Percentiles rank a stretch among this genome's conserved stretches.
These are phyloP conservation scores for Rhineura floridana DNA, from an alignment of 2,113 vertebrate genomes.

Conservation along the genomic window DNA sequence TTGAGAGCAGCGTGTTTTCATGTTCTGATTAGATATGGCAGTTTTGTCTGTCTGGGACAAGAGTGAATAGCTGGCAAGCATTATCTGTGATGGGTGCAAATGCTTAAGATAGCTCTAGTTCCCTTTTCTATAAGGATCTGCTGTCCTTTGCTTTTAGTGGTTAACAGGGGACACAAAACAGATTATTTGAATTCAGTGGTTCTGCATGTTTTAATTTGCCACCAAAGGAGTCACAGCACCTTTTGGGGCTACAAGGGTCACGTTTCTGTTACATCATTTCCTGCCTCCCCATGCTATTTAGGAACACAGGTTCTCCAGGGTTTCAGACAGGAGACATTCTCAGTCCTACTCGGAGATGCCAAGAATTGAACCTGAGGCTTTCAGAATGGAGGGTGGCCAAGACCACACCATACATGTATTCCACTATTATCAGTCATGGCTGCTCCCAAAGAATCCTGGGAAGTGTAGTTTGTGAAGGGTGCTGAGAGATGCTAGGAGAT, in stretches of 20 bases:
- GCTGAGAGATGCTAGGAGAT: no score
- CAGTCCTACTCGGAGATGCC: no score
- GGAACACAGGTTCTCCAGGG: no score
- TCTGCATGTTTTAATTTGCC: background rate
- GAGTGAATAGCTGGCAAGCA: background rate
- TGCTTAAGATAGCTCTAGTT: background rate
- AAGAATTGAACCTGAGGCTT: no score
- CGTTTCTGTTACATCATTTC: background rate
- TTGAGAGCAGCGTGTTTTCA: background rate
- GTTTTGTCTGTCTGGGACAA: background rate
- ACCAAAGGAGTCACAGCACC: background rate
- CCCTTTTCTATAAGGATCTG: background rate
- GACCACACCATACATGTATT: no score
- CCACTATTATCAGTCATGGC: no score
- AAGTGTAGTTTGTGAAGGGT: no score
- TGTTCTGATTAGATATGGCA: background rate
- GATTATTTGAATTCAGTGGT: no score
- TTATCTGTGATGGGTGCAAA: background rate
- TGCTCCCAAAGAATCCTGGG: no score
- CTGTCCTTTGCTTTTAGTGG: background rate
- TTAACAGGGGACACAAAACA: background rate
- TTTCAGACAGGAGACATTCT: no score
- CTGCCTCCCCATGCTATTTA: no score
- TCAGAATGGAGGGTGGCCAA: no score
- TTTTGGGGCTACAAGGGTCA: background rate